Conservation (phyloP, 2,888 invertebrate genomes). For the Platyscelio sp. region DNA sequence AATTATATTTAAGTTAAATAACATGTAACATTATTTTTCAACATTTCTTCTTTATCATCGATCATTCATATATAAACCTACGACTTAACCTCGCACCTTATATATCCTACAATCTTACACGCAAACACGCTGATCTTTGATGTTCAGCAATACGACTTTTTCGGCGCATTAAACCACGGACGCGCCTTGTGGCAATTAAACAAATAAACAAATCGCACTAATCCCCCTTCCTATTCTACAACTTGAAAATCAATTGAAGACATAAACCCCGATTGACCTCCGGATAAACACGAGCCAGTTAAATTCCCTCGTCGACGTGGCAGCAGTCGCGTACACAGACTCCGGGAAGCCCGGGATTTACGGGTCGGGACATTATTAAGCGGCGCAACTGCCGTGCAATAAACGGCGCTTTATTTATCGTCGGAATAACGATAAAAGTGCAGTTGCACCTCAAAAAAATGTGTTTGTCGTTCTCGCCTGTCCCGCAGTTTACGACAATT, state of each 20-base stretch:
- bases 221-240: slow-evolving; percentile 51
- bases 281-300: slow-evolving; percentile 64
- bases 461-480: slow-evolving; percentile 44
- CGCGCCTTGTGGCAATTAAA: slow-evolving; percentile 8
- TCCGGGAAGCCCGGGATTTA: slow-evolving; percentile 54
- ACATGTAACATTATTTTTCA: too few species aligned
- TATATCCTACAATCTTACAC: too few species aligned
- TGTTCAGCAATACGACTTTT: too few species aligned
- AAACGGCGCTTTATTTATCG: slow-evolving; percentile 68
- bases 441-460: slow-evolving; percentile 61
- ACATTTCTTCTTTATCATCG: too few species aligned
- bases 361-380: slow-evolving; percentile 65
- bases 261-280: slow-evolving; percentile 64
- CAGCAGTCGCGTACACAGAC: slow-evolving; percentile 48
- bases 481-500: slow-evolving; percentile 50
- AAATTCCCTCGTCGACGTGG: slow-evolving; percentile 54
- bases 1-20: too few species aligned
- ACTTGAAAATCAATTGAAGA: slow-evolving; percentile 64
- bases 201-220: slow-evolving; percentile 34
- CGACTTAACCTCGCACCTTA: too few species aligned
- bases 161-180: neutral
- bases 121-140: too few species aligned
- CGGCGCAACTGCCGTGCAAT: slow-evolving; percentile 66
- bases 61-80: too few species aligned
- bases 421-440: slow-evolving; percentile 63